phyloP scores from a whole-genome alignment of 2,113 vertebrate species.

The Lonchura striata region DNA sequence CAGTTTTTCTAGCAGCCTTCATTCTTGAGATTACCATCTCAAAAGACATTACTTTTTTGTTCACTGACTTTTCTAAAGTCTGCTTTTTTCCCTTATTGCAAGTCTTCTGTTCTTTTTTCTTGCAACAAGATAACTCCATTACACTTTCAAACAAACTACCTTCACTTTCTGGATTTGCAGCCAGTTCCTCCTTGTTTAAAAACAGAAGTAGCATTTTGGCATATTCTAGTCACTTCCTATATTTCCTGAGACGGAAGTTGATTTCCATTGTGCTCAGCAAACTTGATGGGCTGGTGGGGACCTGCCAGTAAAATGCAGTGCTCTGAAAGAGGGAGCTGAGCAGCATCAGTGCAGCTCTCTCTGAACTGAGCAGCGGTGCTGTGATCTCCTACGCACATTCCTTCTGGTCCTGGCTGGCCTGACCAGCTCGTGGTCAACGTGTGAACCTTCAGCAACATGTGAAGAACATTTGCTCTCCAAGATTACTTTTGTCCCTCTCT shows the following conservation, averaged over 20 bases:
- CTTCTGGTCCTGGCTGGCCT: neutral
- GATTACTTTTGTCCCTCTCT: neutral
- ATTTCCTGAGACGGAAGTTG: neutral
- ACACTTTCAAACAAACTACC: neutral
- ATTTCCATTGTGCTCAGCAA: neutral
- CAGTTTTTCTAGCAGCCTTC: neutral
- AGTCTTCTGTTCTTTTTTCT: neutral
- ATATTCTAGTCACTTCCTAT: neutral
- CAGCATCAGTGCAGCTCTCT: neutral
- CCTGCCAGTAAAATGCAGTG: neutral
- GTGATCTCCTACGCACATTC: neutral
- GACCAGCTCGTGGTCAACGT: neutral
- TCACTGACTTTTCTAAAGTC: neutral
- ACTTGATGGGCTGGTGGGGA: neutral
- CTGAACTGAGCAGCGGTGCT: neutral
- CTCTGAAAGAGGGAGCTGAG: neutral
- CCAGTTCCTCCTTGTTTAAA: neutral
- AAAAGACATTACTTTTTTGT: neutral
- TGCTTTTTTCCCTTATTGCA: neutral
- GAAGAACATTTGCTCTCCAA: neutral
- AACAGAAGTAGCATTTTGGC: neutral
- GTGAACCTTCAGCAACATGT: neutral
- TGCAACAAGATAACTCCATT: neutral
- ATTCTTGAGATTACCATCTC: neutral
- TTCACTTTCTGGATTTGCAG: neutral